phyloP scores from a whole-genome alignment of 1,140 invertebrate genomes.

The Scaptodrosophila lebanonensis region DNA sequence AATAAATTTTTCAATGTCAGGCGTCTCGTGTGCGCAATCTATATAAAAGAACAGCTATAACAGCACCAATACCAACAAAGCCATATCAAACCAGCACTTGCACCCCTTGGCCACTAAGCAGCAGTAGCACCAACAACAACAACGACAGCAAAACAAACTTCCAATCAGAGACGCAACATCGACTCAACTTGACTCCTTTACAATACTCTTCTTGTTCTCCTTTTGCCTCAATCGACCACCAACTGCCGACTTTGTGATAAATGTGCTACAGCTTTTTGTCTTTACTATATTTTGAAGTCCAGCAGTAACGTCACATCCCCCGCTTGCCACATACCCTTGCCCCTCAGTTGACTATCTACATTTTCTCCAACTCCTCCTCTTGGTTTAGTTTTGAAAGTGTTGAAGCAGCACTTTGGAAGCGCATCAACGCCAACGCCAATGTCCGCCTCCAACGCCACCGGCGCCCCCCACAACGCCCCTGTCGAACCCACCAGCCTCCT shows the following conservation, averaged over 20 bases:
- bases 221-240: constrained; percentile 15
- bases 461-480: neutral
- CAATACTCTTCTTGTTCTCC: constrained; percentile 7
- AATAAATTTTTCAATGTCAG: constrained; percentile 75
- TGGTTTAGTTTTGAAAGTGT: constrained; percentile 55
- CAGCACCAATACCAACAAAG: constrained; percentile 26
- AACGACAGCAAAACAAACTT: constrained; percentile 70
- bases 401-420: constrained; percentile 73
- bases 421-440: constrained; percentile 69
- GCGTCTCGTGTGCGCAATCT: constrained; percentile 64
- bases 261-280: constrained; percentile 74
- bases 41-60: constrained; percentile 43
- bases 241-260: constrained; percentile 68
- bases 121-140: no score
- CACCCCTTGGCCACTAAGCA: constrained; percentile 52
- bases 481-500: neutral
- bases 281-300: constrained; percentile 71
- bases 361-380: constrained; percentile 1
- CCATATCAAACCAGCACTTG: constrained; percentile 8
- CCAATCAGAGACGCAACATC: no score
- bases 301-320: constrained; percentile 1
- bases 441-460: constrained; percentile 37
- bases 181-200: no score
- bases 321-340: neutral
- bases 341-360: neutral